These are phyloP conservation scores for Borostomias antarcticus DNA, from an alignment of 2,797 vertebrate genomes.

Conservation along the genomic window DNA sequence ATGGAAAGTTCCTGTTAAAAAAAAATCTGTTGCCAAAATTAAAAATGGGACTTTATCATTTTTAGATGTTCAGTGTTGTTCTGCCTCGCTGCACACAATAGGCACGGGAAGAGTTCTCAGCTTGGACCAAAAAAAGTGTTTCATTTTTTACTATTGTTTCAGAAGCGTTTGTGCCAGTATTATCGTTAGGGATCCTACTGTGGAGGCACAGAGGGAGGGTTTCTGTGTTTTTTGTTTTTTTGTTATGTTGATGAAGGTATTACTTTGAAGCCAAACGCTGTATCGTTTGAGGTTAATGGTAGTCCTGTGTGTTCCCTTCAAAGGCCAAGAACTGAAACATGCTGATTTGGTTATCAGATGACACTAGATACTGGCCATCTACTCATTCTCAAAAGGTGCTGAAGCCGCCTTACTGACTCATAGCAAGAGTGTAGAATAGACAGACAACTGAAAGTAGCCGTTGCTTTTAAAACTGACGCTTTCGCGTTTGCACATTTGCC, in stretches of 20 bases:
- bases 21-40: constrained; percentile 72
- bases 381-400: constrained; percentile 37
- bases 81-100: constrained; percentile 49
- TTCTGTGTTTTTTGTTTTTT: constrained; percentile 40
- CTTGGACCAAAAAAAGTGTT: constrained; percentile 67
- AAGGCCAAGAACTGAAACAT: constrained; percentile 54
- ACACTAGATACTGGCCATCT: constrained; percentile 63
- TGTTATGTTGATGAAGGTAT: constrained; percentile 60
- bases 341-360: constrained; percentile 64
- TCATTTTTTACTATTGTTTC: constrained; percentile 56
- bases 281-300: constrained; percentile 42
- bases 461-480: constrained; percentile 73
- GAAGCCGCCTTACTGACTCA: constrained; percentile 69
- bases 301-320: constrained; percentile 41
- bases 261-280: constrained; percentile 57
- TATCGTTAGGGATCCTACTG: constrained; percentile 52
- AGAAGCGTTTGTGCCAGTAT: constrained; percentile 77
- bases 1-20: constrained; percentile 53
- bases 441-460: constrained; percentile 77
- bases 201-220: constrained; percentile 43
- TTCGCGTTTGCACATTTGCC: constrained; percentile 54
- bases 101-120: constrained; percentile 63
- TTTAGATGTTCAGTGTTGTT: constrained; percentile 63
- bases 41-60: constrained; percentile 60
- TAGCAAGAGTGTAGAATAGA: constrained; percentile 66